Evolutionary conservation across 1,140 invertebrate genomes (phyloP).

Genomic region (Chlorops oryzae): DNA sequence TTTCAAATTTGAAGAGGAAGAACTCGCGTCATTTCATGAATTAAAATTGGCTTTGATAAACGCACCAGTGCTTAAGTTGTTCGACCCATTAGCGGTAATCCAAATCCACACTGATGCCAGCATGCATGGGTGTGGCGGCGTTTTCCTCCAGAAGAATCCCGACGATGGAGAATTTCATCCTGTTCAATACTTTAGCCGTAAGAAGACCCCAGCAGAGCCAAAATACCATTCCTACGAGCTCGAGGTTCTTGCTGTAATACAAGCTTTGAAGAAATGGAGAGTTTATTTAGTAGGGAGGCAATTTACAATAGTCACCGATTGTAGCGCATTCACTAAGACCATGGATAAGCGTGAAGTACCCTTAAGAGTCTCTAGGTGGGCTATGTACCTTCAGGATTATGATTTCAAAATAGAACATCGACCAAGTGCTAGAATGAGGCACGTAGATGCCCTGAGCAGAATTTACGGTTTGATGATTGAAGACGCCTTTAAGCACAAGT

Average conservation of each 20-base stretch:
- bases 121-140: conserved; percentile 25
- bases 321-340: conserved; percentile 9
- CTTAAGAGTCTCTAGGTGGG: conserved; percentile 12
- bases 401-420: conserved; percentile 21
- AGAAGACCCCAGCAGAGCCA: conserved; percentile 17
- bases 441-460: conserved; percentile 45
- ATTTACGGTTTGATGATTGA: conserved; percentile 18
- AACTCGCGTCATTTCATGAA: not conserved
- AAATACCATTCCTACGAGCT: conserved; percentile 29
- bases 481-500: not conserved
- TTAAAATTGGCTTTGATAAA: not conserved
- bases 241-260: conserved; percentile 19
- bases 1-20: too few species aligned
- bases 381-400: conserved; percentile 18
- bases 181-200: conserved; percentile 15
- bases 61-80: not conserved
- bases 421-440: conserved; percentile 21
- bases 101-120: conserved; percentile 42
- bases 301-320: conserved; percentile 16
- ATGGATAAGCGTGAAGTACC: conserved; percentile 13
- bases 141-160: conserved; percentile 29
- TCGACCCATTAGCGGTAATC: conserved; percentile 22
- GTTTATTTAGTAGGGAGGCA: conserved; percentile 8
- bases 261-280: conserved; percentile 12
- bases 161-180: not conserved